Evolutionary conservation across 2,888 invertebrate genomes (phyloP), one percentile per base, ranked within the genome.

Genomic region (Teinopalpus imperialis): DNA sequence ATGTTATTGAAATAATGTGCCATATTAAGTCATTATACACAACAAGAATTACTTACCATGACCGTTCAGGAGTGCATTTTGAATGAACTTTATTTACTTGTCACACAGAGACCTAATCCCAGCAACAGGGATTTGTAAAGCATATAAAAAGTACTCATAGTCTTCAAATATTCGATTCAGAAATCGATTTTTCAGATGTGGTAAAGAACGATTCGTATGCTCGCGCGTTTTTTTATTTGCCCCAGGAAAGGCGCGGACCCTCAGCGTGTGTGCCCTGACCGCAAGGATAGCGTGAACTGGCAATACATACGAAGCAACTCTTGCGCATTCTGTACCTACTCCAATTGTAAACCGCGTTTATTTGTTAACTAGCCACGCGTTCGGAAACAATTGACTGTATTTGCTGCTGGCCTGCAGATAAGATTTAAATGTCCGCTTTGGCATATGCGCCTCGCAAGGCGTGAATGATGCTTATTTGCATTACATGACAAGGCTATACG

Each of bases 301-400:
- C 59, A 56, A 48, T 53, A 53, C 68, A 69, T 69, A 69, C 73
- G 66, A 66, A 63, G 55, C 60, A 62, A 64, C 63, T 69, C 68
- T 64, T 69, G 72, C 71, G 69, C 67, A 63, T 63, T 68, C 63
- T 62, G 71, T 82, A 83, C 80, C 77, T 82, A 80, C 67, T 69
- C 77, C 86, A 87, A 88, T 87, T 88, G 87, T 85, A 66, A 72
- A 73, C 69, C 60, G 79, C 77, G 76, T 82, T 83, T 83, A 86
- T 85, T 85, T 78, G 78, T 77, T 85, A 82, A 86, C 85, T 75
- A 74, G 78, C 81, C 87, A 85, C 82, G 83, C 85, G 85, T 71
- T 82, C 79, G 74, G 83, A 86, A 86, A 83, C 85, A 87, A 86
- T 85, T 83, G 81, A 73, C 69, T 67, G 72, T 73, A 70, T 73